These are phyloP conservation scores for Melipona bicolor DNA, from an alignment of 2,888 invertebrate species.

Conservation along the genomic window DNA sequence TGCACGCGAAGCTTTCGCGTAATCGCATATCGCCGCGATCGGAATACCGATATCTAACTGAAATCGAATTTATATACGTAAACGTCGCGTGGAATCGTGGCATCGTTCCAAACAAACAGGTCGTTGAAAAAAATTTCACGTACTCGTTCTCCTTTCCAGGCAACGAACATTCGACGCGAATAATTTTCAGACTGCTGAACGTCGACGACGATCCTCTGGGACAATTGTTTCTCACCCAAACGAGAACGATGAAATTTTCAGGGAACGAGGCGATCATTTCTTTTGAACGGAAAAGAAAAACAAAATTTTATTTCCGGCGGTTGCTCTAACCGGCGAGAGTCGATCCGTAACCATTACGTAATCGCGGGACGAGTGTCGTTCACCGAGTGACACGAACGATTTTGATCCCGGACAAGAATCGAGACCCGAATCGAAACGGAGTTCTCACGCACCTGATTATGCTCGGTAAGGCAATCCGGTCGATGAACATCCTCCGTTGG, in stretches of 20 bases:
- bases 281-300: neutral
- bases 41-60: neutral
- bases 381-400: conserved; percentile 5
- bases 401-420: neutral
- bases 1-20: conserved; percentile 12
- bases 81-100: neutral
- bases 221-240: neutral
- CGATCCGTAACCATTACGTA: conserved; percentile 28
- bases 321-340: neutral
- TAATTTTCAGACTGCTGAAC: neutral
- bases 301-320: conserved; percentile 20
- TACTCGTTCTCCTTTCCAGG: neutral
- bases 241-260: neutral
- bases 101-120: neutral
- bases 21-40: neutral
- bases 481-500: conserved; percentile 12
- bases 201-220: neutral
- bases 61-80: neutral
- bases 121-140: neutral
- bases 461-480: conserved; percentile 25
- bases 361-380: conserved; percentile 29
- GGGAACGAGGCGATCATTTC: neutral
- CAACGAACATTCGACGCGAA: neutral
- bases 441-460: conserved; percentile 50
- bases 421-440: neutral